Evolutionary conservation across 2,888 invertebrate genomes (phyloP), one percentile per base, ranked within the genome.

Genomic region (Eumacrocentrus americanus): DNA sequence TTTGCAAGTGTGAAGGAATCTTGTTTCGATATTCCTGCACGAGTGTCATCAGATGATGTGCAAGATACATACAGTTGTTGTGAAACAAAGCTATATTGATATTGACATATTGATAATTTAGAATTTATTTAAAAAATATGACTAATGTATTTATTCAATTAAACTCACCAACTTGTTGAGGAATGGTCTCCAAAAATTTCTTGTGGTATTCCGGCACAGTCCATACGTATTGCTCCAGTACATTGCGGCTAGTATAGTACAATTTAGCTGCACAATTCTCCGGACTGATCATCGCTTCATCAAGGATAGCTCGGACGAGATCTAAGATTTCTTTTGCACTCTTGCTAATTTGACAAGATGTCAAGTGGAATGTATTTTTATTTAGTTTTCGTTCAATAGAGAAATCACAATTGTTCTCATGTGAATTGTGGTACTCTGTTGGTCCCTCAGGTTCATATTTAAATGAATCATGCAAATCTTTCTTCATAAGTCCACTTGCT

Each of bases 1-100:
- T 81, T 60, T 83, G 78, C 38, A 86, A 77, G 0, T 84, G 80
- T 0, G 82, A 81, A 2, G 87, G 86, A 73, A 91, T 83, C 55
- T 86, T 85, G 2, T 83, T 82, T 40, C 86, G 82, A 85, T 91
- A 92, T 74, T 87, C 86, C 70, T 86, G 85, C 0, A 88, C 88
- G 71, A 91, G 82, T 0, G 86, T 86, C 57, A 86, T 83, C 57
- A 91, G 82, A 70, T 88, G 86, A 81, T 94, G 91, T 0, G 91
- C 88, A 9, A 97, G 83, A 75, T 89, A 96, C 88, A 92, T 89
- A 77, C 95, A 95, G 81, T 97, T 96, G 83, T 97, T 97, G 82
- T 95, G 89, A 75, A 92, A 92, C 22, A 95, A 77, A 4, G 92
- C 94, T 89, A 35, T 40, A 7, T 44, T 37, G 52, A 47, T 29